Evolutionary conservation across 2,888 invertebrate species (phyloP).

Genomic region (Hymenopus coronatus): DNA sequence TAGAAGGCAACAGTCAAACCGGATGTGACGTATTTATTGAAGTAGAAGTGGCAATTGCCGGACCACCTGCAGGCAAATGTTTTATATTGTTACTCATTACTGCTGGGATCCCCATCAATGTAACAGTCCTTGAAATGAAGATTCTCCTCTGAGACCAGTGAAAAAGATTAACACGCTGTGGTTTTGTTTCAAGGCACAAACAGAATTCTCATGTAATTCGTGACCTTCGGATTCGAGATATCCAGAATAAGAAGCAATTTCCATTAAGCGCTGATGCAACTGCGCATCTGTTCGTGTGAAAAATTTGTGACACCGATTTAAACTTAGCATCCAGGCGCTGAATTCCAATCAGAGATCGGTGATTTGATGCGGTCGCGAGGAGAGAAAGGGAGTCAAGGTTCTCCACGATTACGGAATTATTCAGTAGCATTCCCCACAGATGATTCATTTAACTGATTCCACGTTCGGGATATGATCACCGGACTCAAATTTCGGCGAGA

Average conservation of each 20-base stretch:
- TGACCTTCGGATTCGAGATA: neutral
- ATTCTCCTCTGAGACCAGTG: neutral
- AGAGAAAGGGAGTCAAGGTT: neutral
- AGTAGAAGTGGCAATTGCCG: no score
- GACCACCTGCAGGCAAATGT: neutral
- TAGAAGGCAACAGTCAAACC: no score
- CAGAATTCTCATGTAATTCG: neutral
- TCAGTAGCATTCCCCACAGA: neutral
- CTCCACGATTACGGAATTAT: neutral
- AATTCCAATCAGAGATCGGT: neutral
- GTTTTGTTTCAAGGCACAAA: neutral
- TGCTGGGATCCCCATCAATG: neutral
- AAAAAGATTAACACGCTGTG: neutral
- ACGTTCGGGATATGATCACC: neutral
- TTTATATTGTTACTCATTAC: neutral
- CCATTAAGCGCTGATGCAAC: neutral
- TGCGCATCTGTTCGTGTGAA: neutral
- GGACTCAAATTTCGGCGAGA: neutral
- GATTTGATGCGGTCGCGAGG: neutral
- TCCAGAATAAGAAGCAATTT: neutral
- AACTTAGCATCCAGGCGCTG: neutral
- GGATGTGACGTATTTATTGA: no score
- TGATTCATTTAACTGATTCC: neutral
- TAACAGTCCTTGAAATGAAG: neutral
- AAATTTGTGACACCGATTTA: neutral